phyloP scores from a whole-genome alignment of 2,113 vertebrate genomes.

The Agapornis roseicollis region DNA sequence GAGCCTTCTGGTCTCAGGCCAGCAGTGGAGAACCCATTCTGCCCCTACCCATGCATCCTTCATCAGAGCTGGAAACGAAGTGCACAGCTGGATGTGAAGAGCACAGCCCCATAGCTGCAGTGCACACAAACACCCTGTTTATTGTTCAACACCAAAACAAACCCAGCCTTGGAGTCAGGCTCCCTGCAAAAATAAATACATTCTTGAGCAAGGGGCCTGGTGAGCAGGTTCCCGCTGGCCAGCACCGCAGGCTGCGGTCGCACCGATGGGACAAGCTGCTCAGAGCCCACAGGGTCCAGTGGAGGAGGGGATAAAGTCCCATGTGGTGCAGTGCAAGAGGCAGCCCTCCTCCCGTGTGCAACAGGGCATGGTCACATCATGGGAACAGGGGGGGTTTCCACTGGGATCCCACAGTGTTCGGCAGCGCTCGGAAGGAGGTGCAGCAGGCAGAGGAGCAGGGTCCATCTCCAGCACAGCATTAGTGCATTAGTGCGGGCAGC shows the following conservation, averaged over 20 bases:
- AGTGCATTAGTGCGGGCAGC: rapidly evolving
- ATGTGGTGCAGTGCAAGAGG: too few relatives aligned
- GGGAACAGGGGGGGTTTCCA: neutral
- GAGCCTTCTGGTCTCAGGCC: neutral
- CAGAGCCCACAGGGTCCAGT: rapidly evolving
- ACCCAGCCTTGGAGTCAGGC: neutral
- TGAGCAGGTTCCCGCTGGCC: neutral
- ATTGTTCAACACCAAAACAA: neutral
- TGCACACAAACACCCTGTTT: neutral
- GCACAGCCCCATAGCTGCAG: neutral
- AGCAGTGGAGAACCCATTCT: neutral
- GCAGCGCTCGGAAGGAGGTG: rapidly evolving
- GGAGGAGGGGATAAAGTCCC: neutral
- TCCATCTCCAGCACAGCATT: neutral
- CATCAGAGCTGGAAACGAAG: rapidly evolving
- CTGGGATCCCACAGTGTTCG: neutral
- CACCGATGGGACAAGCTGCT: neutral
- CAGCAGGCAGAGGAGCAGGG: neutral
- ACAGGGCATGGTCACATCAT: rapidly evolving
- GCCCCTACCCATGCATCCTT: neutral
- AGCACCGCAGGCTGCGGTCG: neutral
- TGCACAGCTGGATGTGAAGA: rapidly evolving
- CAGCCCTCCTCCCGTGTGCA: too few relatives aligned
- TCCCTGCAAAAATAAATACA: constrained; percentile 40
- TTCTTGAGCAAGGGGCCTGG: neutral